Base-by-base conservation (phyloP, 2,888 invertebrate genomes). In the Vandiemenella viatica region DNA sequence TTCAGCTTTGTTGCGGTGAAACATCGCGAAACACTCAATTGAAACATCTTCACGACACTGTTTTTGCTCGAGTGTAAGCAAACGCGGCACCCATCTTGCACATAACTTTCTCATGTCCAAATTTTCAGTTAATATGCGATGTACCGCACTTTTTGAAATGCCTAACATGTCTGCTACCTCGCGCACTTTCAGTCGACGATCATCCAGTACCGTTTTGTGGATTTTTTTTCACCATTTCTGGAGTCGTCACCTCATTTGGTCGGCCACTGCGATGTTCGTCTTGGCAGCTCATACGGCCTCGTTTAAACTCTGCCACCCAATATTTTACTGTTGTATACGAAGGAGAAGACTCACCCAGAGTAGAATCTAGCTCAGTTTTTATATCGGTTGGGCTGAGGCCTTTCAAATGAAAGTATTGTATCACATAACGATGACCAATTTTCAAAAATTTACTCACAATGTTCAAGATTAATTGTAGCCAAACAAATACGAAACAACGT, bases 31-130 rank as follows among this genome's bases (percentile, higher is more conserved):
- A 41, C 41, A 41, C 41, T 41, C 41, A 18, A 18, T 41, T 41
- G 41, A 41, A 41, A 41, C 18, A 41, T 41, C 41, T 15, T 38
- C 38, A 38, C 5, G 41, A 18, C 41, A n/a, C 41, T 41, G 41
- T 18, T 41, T 18, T 41, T 41, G 17, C n/a, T 16, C 7, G 6
- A 41, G 5, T 41, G 10, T 6, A 8, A 23, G 26, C 26, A 8
- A n/a, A n/a, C n/a, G n/a, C n/a, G n/a, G n/a, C n/a, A n/a, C n/a
- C n/a, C n/a, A n/a, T n/a, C n/a, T n/a, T n/a, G n/a, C n/a, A n/a
- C n/a, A n/a, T 10, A 23, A 23, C 6, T 23, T 23, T 23, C 26
- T 23, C 26, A 6, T 23, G 26, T 23, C 26, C 26, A 23, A 23
- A 23, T 23, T 23, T 23, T 23, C 26, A 23, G 26, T 6, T 10